Percentiles rank a stretch among this genome's conserved stretches.
Evolutionary conservation across 1,140 invertebrate species (phyloP).

Genomic region (Diuraphis noxia): DNA sequence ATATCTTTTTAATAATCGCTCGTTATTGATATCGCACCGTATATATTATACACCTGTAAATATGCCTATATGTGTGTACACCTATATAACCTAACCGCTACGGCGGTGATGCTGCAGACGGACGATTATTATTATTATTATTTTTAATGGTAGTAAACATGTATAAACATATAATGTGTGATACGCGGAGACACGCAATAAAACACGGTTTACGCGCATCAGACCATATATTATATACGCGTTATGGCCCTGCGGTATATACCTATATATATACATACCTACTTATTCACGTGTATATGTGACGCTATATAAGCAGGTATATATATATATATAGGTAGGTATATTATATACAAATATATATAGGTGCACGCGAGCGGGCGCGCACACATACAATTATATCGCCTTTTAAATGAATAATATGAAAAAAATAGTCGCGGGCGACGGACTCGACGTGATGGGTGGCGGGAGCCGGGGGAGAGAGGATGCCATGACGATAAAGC

Average conservation of each 20-base stretch:
- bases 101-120: background rate
- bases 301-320: too few species aligned
- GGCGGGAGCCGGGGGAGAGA: background rate
- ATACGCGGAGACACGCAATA: slow-evolving; percentile 26
- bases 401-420: slow-evolving; percentile 37
- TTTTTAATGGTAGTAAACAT: background rate
- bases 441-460: background rate
- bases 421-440: slow-evolving; percentile 16
- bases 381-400: slow-evolving; percentile 3
- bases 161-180: background rate
- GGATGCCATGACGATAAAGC: slow-evolving; percentile 49
- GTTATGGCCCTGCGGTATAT: background rate
- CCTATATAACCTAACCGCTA: background rate
- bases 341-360: too few species aligned
- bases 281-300: background rate
- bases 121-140: background rate
- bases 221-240: background rate
- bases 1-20: slow-evolving; percentile 37
- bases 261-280: background rate
- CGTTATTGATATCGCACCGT: background rate
- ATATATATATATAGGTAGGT: background rate
- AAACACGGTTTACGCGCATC: slow-evolving; percentile 19
- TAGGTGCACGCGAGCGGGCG: background rate
- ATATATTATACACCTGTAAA: too few species aligned
- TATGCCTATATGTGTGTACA: too few species aligned